phyloP scores from a whole-genome alignment of 2,797 vertebrate species.

The Pristis pectinata region DNA sequence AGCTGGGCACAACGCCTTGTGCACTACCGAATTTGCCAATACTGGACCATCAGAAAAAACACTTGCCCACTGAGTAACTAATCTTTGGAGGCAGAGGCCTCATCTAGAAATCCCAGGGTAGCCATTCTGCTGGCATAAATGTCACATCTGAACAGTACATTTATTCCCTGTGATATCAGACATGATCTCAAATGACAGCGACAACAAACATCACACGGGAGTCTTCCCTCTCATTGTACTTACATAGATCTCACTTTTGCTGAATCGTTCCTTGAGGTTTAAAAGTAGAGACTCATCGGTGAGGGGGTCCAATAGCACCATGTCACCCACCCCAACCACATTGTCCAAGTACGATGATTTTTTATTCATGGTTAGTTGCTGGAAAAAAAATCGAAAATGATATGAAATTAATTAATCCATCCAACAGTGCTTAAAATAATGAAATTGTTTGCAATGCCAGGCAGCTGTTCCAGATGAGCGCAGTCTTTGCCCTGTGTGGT shows the following conservation, averaged over 20 bases:
- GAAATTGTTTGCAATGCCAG: not conserved
- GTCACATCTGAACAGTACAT: not conserved
- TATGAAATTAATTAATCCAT: not conserved
- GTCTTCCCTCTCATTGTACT: slow-evolving; percentile 20
- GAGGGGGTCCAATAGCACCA: slow-evolving; percentile 62
- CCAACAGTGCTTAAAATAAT: not conserved
- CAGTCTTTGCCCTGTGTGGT: not conserved
- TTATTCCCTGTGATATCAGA: not conserved
- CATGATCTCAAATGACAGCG: not conserved
- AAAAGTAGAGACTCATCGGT: slow-evolving; percentile 55
- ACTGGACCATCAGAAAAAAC: too few species aligned
- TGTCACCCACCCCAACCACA: slow-evolving; percentile 54
- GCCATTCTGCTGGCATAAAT: not conserved
- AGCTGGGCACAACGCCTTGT: too few species aligned
- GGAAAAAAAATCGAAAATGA: not conserved
- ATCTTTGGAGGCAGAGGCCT: too few species aligned
- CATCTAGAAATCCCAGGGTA: not conserved
- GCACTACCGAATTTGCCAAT: too few species aligned
- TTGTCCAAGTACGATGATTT: slow-evolving; percentile 46
- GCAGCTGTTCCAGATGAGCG: not conserved
- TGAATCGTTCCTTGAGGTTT: slow-evolving; percentile 58
- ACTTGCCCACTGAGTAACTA: too few species aligned
- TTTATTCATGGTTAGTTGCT: slow-evolving; percentile 49
- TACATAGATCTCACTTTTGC: slow-evolving; percentile 59
- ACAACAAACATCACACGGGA: not conserved